Base-by-base conservation (phyloP, 2,888 invertebrate species). In the Agrilus cyanescens region DNA sequence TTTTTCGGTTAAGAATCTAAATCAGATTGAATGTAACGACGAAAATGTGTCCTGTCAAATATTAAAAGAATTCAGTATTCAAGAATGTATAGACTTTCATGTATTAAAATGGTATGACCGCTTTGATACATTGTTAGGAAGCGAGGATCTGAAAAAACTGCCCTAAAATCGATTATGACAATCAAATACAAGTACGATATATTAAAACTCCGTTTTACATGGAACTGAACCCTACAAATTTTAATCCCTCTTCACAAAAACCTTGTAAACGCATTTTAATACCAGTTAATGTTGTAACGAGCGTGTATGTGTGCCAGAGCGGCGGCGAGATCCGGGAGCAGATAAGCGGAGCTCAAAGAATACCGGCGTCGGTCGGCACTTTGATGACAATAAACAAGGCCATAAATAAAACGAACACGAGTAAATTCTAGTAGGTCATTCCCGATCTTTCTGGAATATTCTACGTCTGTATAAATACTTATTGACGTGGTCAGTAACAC, bases 41-140 rank as follows among this genome's bases (percentile, higher is more conserved):
- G 31, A 40, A 25, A 46, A 42, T 16, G 25, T 46, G 15, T 33
- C 37, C 2, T 46, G 33, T 10, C 33, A 36, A 12, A 10, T 45
- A 14, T 25, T 45, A 31, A 16, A 42, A 25, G 38, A 40, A n/a
- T 43, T 37, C 8, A 37, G 46, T 2, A 43, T 46, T 14, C 15
- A 40, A 14, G 15, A 40, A 13, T 10, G 16, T 12, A 45, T 45
- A 5, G 32, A 45, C 12, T 40, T 42, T 25, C 38, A 42, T 33
- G 14, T 45, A 15, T 2, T 45, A 2, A 15, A 38, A 29, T 45
- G 41, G 45, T 36, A 45, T 29, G 42, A 42, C 16, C 16, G 42
- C 10, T 43, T 43, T 20, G 42, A 45, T 34, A 39, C 42, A 5
- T 32, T 45, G 29, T 8, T 45, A 40, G 45, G 40, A 12, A 45